These are phyloP conservation scores for Netelia melanura DNA, from an alignment of 2,888 invertebrate species.

Conservation along the genomic window DNA sequence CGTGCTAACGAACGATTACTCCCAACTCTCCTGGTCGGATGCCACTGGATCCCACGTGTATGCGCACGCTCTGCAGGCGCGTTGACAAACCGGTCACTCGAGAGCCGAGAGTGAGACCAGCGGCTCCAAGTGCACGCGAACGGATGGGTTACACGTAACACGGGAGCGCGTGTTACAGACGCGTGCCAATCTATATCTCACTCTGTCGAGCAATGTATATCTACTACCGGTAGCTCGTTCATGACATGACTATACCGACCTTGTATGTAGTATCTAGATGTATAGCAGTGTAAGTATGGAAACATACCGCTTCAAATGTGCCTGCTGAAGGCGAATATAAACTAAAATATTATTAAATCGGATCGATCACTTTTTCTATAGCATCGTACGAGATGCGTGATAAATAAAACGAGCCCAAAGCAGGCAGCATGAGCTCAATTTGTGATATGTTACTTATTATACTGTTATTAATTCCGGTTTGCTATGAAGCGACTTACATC, in stretches of 20 bases:
- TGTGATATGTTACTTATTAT: too few relatives aligned
- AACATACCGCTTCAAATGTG: not conserved
- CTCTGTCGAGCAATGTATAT: constrained; percentile 22
- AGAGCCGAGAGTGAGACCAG: constrained; percentile 47
- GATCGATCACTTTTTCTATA: too few relatives aligned
- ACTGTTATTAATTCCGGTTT: too few relatives aligned
- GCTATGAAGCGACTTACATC: too few relatives aligned
- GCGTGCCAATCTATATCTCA: constrained; percentile 50
- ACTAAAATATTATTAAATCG: too few relatives aligned
- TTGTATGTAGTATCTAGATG: not conserved
- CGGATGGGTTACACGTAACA: constrained; percentile 54
- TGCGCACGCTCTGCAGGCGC: constrained; percentile 18
- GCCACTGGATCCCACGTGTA: constrained; percentile 43
- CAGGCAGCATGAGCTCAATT: too few relatives aligned
- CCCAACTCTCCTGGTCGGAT: constrained; percentile 25
- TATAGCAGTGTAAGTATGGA: not conserved
- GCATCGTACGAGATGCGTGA: too few relatives aligned
- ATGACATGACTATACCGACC: constrained; percentile 14
- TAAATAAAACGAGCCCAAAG: too few relatives aligned
- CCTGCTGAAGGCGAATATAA: too few relatives aligned
- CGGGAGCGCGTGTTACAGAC: constrained; percentile 53
- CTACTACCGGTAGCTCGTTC: constrained; percentile 37
- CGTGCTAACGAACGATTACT: constrained; percentile 55
- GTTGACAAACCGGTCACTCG: constrained; percentile 61
- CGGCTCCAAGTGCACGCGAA: constrained; percentile 43